These are phyloP conservation scores for Ptilorrhoa leucosticta DNA, from an alignment of 2,113 vertebrate species.

Conservation along the genomic window DNA sequence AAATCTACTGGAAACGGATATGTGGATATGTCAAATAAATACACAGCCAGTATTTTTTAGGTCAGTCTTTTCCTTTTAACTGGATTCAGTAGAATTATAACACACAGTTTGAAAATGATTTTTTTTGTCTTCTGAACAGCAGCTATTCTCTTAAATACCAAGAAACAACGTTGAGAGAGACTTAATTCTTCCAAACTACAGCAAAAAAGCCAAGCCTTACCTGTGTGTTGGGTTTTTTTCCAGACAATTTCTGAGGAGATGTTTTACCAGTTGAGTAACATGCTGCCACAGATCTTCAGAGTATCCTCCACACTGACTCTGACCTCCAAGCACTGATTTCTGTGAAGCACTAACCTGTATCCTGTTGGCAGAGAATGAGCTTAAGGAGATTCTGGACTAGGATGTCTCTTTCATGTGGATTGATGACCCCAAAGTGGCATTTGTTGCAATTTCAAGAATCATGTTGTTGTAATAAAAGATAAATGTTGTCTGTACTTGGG, in stretches of 20 bases:
- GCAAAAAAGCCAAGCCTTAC: neutral
- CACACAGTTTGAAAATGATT: neutral
- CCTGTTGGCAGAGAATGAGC: neutral
- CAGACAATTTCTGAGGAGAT: conserved; percentile 98
- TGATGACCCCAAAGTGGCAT: neutral
- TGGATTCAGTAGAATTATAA: neutral
- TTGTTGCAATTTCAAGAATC: neutral
- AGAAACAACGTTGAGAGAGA: neutral
- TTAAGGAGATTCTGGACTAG: neutral
- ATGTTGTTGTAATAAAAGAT: neutral
- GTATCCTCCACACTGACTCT: conserved; percentile 88
- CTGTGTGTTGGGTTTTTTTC: neutral
- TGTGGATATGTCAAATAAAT: neutral
- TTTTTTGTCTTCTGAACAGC: neutral
- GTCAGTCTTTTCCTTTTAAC: neutral
- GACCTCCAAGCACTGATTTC: conserved; percentile 82
- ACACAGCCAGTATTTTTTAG: neutral
- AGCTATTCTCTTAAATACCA: neutral
- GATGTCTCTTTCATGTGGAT: neutral
- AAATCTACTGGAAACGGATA: neutral
- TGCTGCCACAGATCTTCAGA: conserved; percentile 98
- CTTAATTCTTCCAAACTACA: neutral
- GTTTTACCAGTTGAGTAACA: conserved; percentile 97
- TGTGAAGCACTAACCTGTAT: neutral
- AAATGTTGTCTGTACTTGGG: neutral